A percentile compares a stretch with the other conserved stretches of the same genome.
Evolutionary conservation across 2,888 invertebrate species (phyloP).

Genomic region (Liodrosophila aerea): DNA sequence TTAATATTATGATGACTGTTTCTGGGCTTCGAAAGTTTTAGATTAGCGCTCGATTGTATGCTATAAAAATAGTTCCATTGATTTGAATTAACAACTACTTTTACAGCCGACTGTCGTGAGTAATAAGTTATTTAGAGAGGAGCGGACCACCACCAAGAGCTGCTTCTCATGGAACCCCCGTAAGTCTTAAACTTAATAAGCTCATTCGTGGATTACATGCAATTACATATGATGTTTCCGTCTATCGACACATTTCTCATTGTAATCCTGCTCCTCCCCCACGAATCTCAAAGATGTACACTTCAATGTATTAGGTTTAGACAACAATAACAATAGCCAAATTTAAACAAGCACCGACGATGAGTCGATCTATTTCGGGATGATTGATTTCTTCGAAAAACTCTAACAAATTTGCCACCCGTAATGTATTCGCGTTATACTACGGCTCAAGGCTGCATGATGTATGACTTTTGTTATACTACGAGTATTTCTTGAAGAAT

Average conservation of each 20-base stretch:
- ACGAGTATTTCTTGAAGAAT: background rate
- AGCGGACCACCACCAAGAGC: too few species aligned
- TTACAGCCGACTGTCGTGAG: slow-evolving; percentile 4
- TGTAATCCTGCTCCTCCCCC: background rate
- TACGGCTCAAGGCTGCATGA: slow-evolving; percentile 44
- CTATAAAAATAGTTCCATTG: slow-evolving; percentile 56
- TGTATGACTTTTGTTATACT: slow-evolving; percentile 52
- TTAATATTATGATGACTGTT: slow-evolving; percentile 57
- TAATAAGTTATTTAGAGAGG: slow-evolving; percentile 2
- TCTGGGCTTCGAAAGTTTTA: slow-evolving; percentile 36
- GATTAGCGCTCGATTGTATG: slow-evolving; percentile 59
- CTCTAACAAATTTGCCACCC: slow-evolving; percentile 37
- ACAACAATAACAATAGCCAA: slow-evolving; percentile 41
- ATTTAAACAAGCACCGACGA: slow-evolving; percentile 33
- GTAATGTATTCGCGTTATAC: slow-evolving; percentile 2
- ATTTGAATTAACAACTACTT: slow-evolving; percentile 2
- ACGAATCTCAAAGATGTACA: background rate
- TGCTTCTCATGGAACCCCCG: too few species aligned
- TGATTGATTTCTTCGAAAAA: slow-evolving; percentile 67
- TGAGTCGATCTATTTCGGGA: slow-evolving; percentile 70
- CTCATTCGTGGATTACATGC: slow-evolving; percentile 35
- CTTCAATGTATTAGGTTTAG: slow-evolving; percentile 13
- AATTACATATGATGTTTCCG: slow-evolving; percentile 30
- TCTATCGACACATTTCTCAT: slow-evolving; percentile 22
- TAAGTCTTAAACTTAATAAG: too few species aligned